Evolutionary conservation across 2,888 invertebrate species (phyloP).

Genomic region (Hypomecis punctinalis): DNA sequence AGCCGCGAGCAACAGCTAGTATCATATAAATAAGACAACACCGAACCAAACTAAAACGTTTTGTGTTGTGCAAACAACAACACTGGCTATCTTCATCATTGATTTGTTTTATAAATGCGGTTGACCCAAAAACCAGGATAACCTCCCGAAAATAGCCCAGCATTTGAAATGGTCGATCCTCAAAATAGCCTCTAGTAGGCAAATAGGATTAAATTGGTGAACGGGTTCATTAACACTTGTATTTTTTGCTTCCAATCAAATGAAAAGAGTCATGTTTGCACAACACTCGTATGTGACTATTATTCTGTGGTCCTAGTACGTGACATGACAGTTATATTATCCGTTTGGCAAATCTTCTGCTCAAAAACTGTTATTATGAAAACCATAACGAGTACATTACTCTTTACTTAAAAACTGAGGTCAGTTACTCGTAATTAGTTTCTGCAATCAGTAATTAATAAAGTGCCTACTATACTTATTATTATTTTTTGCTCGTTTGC

Average conservation of each 20-base stretch:
- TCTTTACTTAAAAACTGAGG: conserved; percentile 3
- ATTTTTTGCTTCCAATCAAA: conserved; percentile 22
- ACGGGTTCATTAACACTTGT: conserved; percentile 30
- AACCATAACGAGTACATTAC: neutral
- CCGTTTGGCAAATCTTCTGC: neutral
- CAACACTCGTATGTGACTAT: neutral
- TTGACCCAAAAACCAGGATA: conserved; percentile 26
- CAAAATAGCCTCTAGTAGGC: conserved; percentile 24
- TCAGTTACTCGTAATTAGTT: neutral
- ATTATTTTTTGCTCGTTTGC: conserved; percentile 14
- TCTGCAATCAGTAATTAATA: neutral
- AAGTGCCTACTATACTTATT: conserved; percentile 5
- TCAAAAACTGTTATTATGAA: neutral
- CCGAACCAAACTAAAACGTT: conserved; percentile 11
- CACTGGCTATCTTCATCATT: conserved; percentile 9
- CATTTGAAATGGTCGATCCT: conserved; percentile 18
- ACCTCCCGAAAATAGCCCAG: conserved; percentile 15
- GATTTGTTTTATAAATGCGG: conserved; percentile 20
- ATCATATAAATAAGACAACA: neutral
- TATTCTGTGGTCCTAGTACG: neutral
- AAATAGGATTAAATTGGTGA: conserved; percentile 24
- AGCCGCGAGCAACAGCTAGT: neutral
- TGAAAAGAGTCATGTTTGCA: conserved; percentile 9
- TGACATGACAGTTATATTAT: neutral
- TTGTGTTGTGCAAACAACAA: conserved; percentile 13